A percentile compares a stretch with the other conserved stretches of the same genome.
phyloP scores from a whole-genome alignment of 2,113 vertebrate genomes.

The Lepidothrix coronata region DNA sequence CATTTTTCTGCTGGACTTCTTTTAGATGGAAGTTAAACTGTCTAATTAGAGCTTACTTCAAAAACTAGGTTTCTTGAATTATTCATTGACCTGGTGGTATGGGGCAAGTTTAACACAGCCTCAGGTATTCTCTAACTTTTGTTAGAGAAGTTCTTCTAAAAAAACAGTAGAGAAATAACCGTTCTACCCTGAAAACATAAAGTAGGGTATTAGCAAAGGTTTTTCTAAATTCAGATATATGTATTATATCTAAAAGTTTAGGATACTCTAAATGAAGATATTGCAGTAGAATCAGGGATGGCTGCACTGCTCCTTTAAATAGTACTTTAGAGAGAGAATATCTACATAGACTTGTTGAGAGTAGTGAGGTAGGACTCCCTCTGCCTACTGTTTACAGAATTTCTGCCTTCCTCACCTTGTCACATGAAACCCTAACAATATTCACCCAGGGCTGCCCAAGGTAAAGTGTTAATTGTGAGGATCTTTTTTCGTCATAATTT shows the following conservation, averaged over 20 bases:
- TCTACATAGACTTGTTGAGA: background rate
- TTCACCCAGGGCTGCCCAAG: background rate
- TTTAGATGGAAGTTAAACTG: background rate
- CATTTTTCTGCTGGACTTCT: background rate
- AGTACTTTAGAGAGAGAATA: background rate
- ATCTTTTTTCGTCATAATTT: fast-evolving
- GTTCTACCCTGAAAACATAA: background rate
- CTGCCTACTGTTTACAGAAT: background rate
- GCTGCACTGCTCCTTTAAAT: background rate
- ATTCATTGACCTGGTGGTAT: constrained; percentile 3
- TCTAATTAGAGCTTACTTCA: constrained; percentile 36
- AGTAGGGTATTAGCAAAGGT: background rate
- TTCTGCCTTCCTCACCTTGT: background rate
- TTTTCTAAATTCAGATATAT: background rate
- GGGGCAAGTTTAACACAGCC: background rate
- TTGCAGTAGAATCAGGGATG: background rate
- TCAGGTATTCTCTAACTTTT: background rate
- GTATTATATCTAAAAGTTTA: background rate
- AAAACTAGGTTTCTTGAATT: constrained; percentile 19
- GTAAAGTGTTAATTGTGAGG: background rate
- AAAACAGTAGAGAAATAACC: background rate
- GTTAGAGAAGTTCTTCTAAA: background rate
- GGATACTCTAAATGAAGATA: background rate
- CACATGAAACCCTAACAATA: background rate
- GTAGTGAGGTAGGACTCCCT: background rate